Evolutionary conservation across 1,140 invertebrate species (phyloP), one percentile per base, ranked within the genome.

Genomic region (Calliphora vicina): DNA sequence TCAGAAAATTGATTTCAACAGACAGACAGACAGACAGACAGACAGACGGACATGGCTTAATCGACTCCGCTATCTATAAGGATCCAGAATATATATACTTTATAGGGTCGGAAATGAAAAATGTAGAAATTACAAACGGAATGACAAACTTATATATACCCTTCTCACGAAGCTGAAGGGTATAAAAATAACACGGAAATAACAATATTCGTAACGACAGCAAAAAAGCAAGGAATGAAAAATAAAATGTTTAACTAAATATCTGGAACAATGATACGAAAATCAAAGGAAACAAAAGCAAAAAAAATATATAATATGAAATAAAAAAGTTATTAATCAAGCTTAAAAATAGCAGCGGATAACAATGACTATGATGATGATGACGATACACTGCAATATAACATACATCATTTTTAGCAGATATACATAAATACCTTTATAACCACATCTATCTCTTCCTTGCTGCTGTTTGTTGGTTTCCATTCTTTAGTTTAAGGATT

Each of bases 291-390:
- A 17, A 17, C 35, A 57, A 57, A 57, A 57, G 15, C 50, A n/a
- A 17, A 57, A n/a, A 57, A n/a, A 35, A 35, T 35, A 6, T 35
- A 10, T 35, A n/a, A n/a, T n/a, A 35, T 35, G 10, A 57, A 57
- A 57, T 57, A 57, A 67, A 67, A 45, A 78, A 20, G 74, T 78
- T 78, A 78, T 78, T 78, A 78, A 78, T 78, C 74, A 78, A 78
- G 74, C 74, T 78, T 78, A 78, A 20, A 78, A 78, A 42, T 78
- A 43, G 74, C 20, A 78, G 35, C 20, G 45, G 13, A 50, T 50
- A 78, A 78, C 42, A 43, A 35, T 35, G 35, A 35, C 35, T n/a
- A n/a, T n/a, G 35, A 35, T 8, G 35, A 35, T 10, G 35, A 35
- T 10, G 10, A 42, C 35, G 35, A 78, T 43, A 78, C n/a, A 78